Evolutionary conservation across 2,888 invertebrate species (phyloP).

Genomic region (Glyphotaelius pellucidus): DNA sequence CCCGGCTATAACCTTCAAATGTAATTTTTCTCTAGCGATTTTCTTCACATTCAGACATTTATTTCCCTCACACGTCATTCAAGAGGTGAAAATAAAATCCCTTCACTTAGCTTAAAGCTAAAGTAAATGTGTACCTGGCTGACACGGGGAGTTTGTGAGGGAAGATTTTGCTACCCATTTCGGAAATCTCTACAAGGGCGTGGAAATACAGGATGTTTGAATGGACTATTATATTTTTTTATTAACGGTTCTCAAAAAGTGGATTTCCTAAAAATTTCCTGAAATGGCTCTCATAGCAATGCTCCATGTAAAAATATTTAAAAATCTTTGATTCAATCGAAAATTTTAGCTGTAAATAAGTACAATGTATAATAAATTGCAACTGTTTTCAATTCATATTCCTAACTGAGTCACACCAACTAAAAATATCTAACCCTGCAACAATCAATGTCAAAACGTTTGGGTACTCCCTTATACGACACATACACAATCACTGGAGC

Average conservation of each 20-base stretch:
- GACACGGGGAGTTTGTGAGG: slow-evolving; percentile 16
- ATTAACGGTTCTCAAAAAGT: background rate
- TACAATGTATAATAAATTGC: too few relatives aligned
- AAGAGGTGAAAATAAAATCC: slow-evolving; percentile 57
- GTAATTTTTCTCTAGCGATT: slow-evolving; percentile 39
- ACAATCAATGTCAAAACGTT: too few relatives aligned
- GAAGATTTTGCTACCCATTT: background rate
- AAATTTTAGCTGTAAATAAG: too few relatives aligned
- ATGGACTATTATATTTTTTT: background rate
- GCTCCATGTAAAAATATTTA: too few relatives aligned
- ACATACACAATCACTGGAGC: too few relatives aligned
- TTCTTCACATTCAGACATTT: slow-evolving; percentile 42
- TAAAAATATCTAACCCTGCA: too few relatives aligned
- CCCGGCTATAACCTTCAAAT: slow-evolving; percentile 30
- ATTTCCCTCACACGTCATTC: slow-evolving; percentile 48
- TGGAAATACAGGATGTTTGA: background rate
- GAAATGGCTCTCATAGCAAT: background rate
- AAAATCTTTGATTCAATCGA: too few relatives aligned
- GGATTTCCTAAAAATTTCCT: background rate
- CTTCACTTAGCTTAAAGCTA: slow-evolving; percentile 38
- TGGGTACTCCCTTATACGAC: too few relatives aligned
- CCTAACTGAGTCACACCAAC: too few relatives aligned
- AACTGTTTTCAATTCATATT: too few relatives aligned
- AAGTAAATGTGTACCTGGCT: slow-evolving; percentile 41
- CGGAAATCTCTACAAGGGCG: background rate